Percentiles rank a stretch among this genome's conserved stretches.
phyloP scores from a whole-genome alignment of 2,888 invertebrate genomes.

The Octonoba sinensis region DNA sequence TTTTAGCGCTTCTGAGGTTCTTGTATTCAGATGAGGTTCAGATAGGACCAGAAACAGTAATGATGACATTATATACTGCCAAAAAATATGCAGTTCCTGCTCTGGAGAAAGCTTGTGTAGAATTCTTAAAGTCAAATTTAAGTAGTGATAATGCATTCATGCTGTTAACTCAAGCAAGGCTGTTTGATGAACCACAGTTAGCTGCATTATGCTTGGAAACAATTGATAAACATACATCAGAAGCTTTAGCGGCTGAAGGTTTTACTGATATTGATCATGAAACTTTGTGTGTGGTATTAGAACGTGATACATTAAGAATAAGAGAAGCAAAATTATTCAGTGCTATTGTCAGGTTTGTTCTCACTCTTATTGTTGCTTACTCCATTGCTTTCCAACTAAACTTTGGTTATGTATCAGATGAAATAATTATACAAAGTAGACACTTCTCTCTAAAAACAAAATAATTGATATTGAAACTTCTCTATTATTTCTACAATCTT shows the following conservation, averaged over 20 bases:
- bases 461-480: too few relatives aligned
- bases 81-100: conserved; percentile 89
- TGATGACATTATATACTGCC: conserved; percentile 87
- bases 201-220: conserved; percentile 85
- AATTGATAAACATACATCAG: conserved; percentile 86
- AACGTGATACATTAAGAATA: conserved; percentile 83
- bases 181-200: conserved; percentile 86
- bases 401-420: background rate
- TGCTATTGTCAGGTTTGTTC: conserved; percentile 76
- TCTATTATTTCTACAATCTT: too few relatives aligned
- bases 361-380: background rate
- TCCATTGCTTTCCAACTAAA: background rate
- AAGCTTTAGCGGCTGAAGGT: conserved; percentile 83
- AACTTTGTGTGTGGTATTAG: conserved; percentile 82
- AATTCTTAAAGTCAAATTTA: conserved; percentile 81
- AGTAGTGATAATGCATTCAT: conserved; percentile 87
- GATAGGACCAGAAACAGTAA: conserved; percentile 87
- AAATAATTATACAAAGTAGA: background rate
- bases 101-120: conserved; percentile 85
- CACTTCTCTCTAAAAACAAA: too few relatives aligned
- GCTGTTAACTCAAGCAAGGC: conserved; percentile 81
- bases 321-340: conserved; percentile 84
- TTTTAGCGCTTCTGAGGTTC: conserved; percentile 80
- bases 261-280: conserved; percentile 86
- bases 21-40: conserved; percentile 85